phyloP scores from a whole-genome alignment of 2,113 vertebrate genomes.

The Camelus dromedarius region DNA sequence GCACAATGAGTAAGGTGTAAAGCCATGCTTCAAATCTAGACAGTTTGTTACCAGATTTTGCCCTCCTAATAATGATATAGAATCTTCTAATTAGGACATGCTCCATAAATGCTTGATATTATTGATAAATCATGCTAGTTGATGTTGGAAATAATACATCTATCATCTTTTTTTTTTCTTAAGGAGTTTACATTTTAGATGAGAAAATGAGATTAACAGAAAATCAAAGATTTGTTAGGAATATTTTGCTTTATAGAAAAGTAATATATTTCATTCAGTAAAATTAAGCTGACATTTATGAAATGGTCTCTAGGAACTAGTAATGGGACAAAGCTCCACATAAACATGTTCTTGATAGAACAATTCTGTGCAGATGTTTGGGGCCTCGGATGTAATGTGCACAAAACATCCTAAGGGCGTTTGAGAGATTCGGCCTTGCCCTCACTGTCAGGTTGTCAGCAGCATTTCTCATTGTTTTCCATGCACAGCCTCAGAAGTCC shows the following conservation, averaged over 20 bases:
- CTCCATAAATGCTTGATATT: not conserved
- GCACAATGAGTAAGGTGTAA: not conserved
- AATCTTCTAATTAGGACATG: not conserved
- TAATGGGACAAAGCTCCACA: not conserved
- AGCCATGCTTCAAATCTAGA: not conserved
- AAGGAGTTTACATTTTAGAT: not conserved
- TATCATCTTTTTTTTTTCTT: not conserved
- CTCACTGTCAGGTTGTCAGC: not conserved
- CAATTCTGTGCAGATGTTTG: not conserved
- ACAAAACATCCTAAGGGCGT: not conserved
- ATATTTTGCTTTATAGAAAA: not conserved
- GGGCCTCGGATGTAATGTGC: not conserved
- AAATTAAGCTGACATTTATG: not conserved
- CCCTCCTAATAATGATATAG: not conserved
- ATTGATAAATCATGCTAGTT: not conserved
- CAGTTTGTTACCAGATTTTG: not conserved
- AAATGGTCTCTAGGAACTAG: not conserved
- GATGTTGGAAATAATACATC: not conserved
- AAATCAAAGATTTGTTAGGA: not conserved
- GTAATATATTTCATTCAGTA: not conserved
- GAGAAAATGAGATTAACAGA: not conserved
- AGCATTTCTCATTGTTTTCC: not conserved
- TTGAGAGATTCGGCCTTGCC: not conserved
- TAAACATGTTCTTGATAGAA: not conserved
- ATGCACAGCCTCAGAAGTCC: not conserved